These are phyloP conservation scores for Vicugna pacos DNA, from an alignment of 2,113 vertebrate species.

Conservation along the genomic window DNA sequence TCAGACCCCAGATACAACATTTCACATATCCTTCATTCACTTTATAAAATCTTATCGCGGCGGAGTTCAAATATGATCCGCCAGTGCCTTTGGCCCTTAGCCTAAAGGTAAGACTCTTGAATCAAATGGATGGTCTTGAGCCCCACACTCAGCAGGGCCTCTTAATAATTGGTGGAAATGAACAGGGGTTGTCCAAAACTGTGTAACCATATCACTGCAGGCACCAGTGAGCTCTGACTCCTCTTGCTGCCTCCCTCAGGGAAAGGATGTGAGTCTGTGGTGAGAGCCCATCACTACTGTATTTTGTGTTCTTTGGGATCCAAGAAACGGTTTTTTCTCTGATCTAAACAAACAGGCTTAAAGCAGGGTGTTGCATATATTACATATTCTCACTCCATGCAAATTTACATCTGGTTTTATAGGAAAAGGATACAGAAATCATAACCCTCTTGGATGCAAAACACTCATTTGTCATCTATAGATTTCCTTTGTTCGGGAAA, in stretches of 20 bases:
- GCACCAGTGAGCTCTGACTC: neutral
- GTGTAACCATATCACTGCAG: neutral
- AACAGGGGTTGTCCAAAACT: neutral
- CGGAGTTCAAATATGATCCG: neutral
- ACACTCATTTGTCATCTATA: constrained; percentile 46
- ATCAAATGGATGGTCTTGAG: neutral
- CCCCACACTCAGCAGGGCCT: neutral
- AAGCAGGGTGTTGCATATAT: constrained; percentile 4
- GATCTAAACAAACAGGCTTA: constrained; percentile 22
- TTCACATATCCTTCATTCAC: neutral
- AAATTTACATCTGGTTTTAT: constrained; percentile 55
- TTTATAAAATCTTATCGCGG: constrained; percentile 21
- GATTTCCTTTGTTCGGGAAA: constrained; percentile 43
- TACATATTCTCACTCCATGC: constrained; percentile 35
- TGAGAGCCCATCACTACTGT: neutral
- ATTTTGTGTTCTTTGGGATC: constrained; percentile 39
- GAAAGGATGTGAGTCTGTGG: neutral
- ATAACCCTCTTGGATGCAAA: constrained; percentile 3
- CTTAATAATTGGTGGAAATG: neutral
- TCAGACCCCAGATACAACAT: neutral
- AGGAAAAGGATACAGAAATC: constrained; percentile 46
- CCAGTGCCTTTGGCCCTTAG: neutral
- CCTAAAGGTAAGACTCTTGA: neutral
- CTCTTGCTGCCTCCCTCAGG: neutral
- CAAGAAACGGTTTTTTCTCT: constrained; percentile 14